Evolutionary conservation across 2,888 invertebrate species (phyloP), one percentile per base, ranked within the genome.

Genomic region (Philopedon plagiatum): DNA sequence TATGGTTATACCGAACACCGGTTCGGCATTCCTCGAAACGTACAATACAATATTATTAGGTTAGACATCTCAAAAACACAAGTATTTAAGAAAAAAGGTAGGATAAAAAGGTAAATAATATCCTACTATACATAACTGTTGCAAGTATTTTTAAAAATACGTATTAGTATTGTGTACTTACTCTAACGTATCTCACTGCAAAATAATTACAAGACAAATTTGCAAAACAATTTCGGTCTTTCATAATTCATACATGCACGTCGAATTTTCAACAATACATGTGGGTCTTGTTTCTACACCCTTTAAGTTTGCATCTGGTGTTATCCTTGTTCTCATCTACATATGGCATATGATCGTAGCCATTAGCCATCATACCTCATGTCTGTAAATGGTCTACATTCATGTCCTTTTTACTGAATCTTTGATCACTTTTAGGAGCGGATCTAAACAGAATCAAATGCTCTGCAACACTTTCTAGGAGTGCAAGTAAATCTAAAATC

Each of bases 281-380:
- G n/a, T 41, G 60, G n/a, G 34, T 60, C 37, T 58, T 58, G 9
- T 58, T n/a, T 37, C 37, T 61, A 19, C 46, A 61, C n/a, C 44
- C 46, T 61, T 61, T 46, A 41, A 61, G 41, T 18, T 62, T 62
- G 34, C 49, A 62, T 23, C 62, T 46, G 18, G 62, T 26, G 29
- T 61, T 49, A n/a, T 62, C 23, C 26, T 62, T 62, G 13, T 62
- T 60, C 5, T 41, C 60, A 23, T 39, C 60, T 13, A 37, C 34
- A n/a, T n/a, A 11, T 11, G 60, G 21, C 26, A 29, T 26, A 29
- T 62, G 62, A 19, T 62, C n/a, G 9, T 49, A 29, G 15, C 62
- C 62, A 21, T 62, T 49, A 29, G 15, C 62, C 62, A 21, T 62
- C 62, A 62, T 62, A 26, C n/a, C 62, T 62, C 13, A n/a, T 15